Base-by-base conservation (phyloP, 2,113 vertebrate genomes). In the Hiodon alosoides region DNA sequence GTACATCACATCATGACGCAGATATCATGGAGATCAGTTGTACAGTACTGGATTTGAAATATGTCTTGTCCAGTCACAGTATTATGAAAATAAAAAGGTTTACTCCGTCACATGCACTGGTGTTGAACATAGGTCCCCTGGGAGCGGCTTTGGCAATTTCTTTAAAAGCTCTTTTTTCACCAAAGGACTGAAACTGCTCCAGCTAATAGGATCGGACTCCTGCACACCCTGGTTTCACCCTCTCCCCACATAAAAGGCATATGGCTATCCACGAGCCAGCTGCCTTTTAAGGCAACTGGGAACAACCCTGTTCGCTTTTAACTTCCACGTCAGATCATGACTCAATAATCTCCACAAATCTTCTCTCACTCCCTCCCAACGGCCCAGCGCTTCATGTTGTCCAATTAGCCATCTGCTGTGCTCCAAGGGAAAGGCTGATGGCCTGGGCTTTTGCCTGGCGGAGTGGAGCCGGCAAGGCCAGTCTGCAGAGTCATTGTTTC, bases 321-420 rank as follows among this genome's bases (percentile, higher is more conserved):
- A 61, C 11, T 55, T 80, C 73, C 75, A 67, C 62, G 78, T 79
- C 81, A 78, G 85, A 85, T 83, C 83, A 89, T 75, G 81, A 88
- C 79, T 82, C 3, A 75, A 77, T 87, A 92, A 91, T 90, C 90
- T 86, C 84, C 76, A 70, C 81, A 87, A 88, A 90, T 80, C 84
- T 82, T 59, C 81, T 77, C 80, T 83, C 79, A 88, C 81, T 86
- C 84, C 88, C 84, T 78, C 16, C n/a, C 89, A 76, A 78, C 80
- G 84, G 79, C 87, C 87, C 80, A 76, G 82, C 76, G 85, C 82
- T 91, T 90, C 91, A 89, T 92, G 87, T 89, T 83, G 88, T 90
- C 90, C 91, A 95, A 93, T 93, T 94, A 94, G 90, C 93, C 94
- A 95, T 94, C 93, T 95, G 93, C 90, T 89, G 83, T 84, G 83